Base-by-base conservation (phyloP, 2,113 vertebrate genomes). In the Trochalopteron elliotii region DNA sequence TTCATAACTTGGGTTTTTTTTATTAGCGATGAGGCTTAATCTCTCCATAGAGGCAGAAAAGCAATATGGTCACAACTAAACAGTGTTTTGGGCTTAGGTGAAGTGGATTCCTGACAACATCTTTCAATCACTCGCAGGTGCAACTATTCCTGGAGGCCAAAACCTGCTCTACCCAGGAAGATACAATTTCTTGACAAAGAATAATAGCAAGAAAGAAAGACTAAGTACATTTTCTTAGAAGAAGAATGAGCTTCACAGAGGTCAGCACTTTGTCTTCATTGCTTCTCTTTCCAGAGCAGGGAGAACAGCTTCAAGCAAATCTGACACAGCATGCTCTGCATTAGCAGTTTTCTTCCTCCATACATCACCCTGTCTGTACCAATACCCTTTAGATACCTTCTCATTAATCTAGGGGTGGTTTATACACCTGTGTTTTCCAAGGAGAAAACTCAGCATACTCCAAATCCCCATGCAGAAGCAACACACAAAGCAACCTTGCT, bases 41-140 rank as follows among this genome's bases (percentile, higher is more conserved):
- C 90, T 94, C 93, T 94, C 85, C 50, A 64, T 27, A 74, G 90
- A 97, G 87, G 57, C 75, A 90, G 94, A 95, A 97, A 97, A 92
- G 91, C 12, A 31, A 93, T 77, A 94, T 23, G 90, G 83, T 74
- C 90, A 85, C 97, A 97, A 84, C 75, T 45, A 89, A 87, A 64
- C 24, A 45, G 75, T 90, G 91, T 93, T 85, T 59, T 71, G 87
- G 69, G 94, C 68, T 91, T 95, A 93, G 89, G 69, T 69, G 79
- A 87, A 79, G 72, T 24, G 42, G 89, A 85, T 79, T 94, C 78
- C 93, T 93, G 90, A 96, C 94, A 95, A 92, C 33, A 90, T 61
- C 87, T 89, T 95, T 97, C 96, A 67, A 94, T 97, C 97, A 96
- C 86, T 97, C 91, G 79, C 63, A 83, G 74, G 76, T 89, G 83